Percentiles rank a stretch among this genome's conserved stretches.
These are phyloP conservation scores for Coregonus suidteri DNA, from an alignment of 2,797 vertebrate genomes.

Conservation along the genomic window DNA sequence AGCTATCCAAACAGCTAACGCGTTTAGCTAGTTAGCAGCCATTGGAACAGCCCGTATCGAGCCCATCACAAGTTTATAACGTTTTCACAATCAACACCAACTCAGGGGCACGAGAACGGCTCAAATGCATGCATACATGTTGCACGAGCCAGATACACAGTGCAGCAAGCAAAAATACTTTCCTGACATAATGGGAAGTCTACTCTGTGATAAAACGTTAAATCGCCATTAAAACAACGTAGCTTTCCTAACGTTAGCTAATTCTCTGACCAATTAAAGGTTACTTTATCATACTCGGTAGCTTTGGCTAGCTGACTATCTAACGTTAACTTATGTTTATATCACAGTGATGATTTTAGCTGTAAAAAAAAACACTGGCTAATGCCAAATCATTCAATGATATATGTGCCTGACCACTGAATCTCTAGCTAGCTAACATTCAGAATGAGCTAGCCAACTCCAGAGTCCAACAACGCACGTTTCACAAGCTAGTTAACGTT, in stretches of 20 bases:
- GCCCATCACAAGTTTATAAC: not conserved
- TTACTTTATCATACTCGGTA: not conserved
- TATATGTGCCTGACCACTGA: not conserved
- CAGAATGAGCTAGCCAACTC: not conserved
- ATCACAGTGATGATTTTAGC: not conserved
- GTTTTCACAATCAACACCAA: not conserved
- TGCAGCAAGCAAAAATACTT: not conserved
- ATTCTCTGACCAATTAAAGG: not conserved
- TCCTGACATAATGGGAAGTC: not conserved
- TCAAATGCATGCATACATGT: not conserved
- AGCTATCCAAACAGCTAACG: conserved; percentile 4
- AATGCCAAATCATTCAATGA: not conserved
- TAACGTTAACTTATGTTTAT: not conserved
- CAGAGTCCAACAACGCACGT: not conserved
- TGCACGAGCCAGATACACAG: not conserved
- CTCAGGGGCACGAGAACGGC: not conserved
- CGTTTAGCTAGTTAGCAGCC: not conserved
- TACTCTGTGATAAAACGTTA: not conserved
- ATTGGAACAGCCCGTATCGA: not conserved
- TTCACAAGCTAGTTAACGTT: not conserved
- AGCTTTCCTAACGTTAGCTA: not conserved
- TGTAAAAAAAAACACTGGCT: not conserved
- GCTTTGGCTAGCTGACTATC: not conserved
- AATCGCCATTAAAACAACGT: not conserved
- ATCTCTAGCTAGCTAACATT: not conserved